Base-by-base conservation (phyloP, 2,797 vertebrate species). In the Nyctalus aviator region DNA sequence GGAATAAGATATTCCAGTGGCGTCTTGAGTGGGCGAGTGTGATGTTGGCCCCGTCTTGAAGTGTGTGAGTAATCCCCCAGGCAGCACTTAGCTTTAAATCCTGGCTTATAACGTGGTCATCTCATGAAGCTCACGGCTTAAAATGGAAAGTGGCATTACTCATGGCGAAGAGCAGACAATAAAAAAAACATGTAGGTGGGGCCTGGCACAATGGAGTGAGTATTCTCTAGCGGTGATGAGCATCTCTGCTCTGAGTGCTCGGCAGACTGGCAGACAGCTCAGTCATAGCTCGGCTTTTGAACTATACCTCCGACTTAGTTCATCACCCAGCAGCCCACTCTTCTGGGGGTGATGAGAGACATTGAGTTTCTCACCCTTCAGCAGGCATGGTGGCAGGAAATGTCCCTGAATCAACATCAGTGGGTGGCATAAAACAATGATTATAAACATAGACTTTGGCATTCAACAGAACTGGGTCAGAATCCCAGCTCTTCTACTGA, bases 91-190 rank as follows among this genome's bases (percentile, higher is more conserved):
- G 92, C 88, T 94, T 93, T 91, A 95, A 95, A 92, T 93, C 94
- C 93, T 93, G 96, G 96, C 95, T 96, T 93, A 86, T 68, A 62
- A 79, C 30, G 8, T 17, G 84, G 94, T 94, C 97, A 96, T 97
- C 94, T 94, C 86, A 90, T 83, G 86, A 96, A 92, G 87, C 93
- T 97, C 86, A 90, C 76, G 20, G 94, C 95, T 97, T 96, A 97
- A 98, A 98, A 97, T 96, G 97, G 97, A 98, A 97, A 98, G 97
- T 97, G 95, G 89, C 48, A 89, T 98, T 97, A 97, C 95, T 98
- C 97, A 98, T 79, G 48, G 72, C 8, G 53, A 94, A 93, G 92
- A 94, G 84, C 94, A 98, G 96, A 97, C 97, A 97, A 97, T 97
- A 96, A 95, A 93, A 92, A 91, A 94, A 97, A 93, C 96, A 97